Conservation (phyloP, 2,888 invertebrate species). For the Physocephala rufipes region DNA sequence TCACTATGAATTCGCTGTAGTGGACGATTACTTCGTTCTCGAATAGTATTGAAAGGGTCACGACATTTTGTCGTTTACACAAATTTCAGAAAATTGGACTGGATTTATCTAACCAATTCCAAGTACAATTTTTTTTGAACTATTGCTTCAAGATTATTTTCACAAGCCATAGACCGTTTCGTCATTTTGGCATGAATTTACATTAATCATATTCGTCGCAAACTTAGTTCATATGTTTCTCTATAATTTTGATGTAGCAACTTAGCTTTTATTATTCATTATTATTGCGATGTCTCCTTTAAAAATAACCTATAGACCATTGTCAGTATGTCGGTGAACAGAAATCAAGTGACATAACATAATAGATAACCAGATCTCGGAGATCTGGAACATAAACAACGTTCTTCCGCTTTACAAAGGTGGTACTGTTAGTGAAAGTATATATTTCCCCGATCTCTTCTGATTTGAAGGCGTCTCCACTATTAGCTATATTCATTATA, state of each 20-base stretch:
- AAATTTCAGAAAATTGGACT: conserved; percentile 28
- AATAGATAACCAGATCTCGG: too few species aligned
- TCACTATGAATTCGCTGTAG: too few species aligned
- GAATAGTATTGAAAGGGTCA: conserved; percentile 20
- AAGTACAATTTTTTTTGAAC: conserved; percentile 22
- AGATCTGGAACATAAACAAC: background rate
- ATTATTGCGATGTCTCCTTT: background rate
- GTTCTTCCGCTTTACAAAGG: conserved; percentile 1
- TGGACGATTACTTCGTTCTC: too few species aligned
- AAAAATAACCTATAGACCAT: background rate
- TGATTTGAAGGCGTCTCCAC: background rate
- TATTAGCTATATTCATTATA: background rate
- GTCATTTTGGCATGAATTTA: background rate
- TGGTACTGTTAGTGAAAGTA: conserved; percentile 9
- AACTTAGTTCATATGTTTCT: too few species aligned
- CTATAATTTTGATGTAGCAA: too few species aligned
- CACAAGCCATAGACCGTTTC: conserved; percentile 4
- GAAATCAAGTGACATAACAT: background rate
- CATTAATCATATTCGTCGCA: too few species aligned
- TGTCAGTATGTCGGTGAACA: background rate
- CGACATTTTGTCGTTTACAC: conserved; percentile 26
- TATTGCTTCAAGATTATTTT: conserved; percentile 21
- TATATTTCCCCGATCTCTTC: conserved; percentile 22
- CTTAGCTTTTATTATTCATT: too few species aligned
- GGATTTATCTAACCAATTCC: conserved; percentile 28